Percentiles rank a stretch among this genome's conserved stretches.
phyloP scores from a whole-genome alignment of 2,888 invertebrate genomes.

The Hypomecis punctinalis region DNA sequence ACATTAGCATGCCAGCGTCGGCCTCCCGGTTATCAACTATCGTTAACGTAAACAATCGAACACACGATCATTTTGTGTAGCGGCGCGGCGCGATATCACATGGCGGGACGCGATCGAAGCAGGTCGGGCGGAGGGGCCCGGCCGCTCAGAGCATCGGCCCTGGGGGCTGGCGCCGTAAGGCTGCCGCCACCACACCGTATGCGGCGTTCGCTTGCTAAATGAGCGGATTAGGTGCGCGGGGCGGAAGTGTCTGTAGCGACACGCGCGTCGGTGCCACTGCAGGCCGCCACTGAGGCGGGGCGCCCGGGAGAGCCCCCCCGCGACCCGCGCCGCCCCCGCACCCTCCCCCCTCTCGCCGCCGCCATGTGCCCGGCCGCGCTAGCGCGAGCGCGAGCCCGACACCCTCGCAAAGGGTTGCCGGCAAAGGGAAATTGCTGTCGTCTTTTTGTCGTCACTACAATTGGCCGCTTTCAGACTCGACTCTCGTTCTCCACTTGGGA shows the following conservation, averaged over 20 bases:
- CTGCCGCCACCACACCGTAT: constrained; percentile 75
- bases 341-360: constrained; percentile 55
- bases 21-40: constrained; percentile 79
- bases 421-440: constrained; percentile 74
- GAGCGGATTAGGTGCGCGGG: constrained; percentile 79
- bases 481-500: constrained; percentile 53
- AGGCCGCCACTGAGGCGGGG: constrained; percentile 84
- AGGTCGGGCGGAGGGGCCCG: constrained; percentile 69
- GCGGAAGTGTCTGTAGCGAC: constrained; percentile 82
- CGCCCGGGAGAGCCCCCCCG: constrained; percentile 76
- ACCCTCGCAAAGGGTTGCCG: constrained; percentile 79
- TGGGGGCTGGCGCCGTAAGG: constrained; percentile 71
- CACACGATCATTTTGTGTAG: constrained; percentile 73
- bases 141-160: constrained; percentile 74
- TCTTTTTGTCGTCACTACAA: constrained; percentile 70
- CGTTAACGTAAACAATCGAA: constrained; percentile 80
- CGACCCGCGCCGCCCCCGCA: constrained; percentile 52
- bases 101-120: constrained; percentile 66
- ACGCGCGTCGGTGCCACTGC: constrained; percentile 83
- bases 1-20: constrained; percentile 84
- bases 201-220: constrained; percentile 80
- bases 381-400: constrained; percentile 64
- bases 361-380: constrained; percentile 71
- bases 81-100: constrained; percentile 69
- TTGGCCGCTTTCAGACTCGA: constrained; percentile 62